Evolutionary conservation across 2,888 invertebrate species (phyloP), one percentile per base, ranked within the genome.

Genomic region (Archips crataeganus): DNA sequence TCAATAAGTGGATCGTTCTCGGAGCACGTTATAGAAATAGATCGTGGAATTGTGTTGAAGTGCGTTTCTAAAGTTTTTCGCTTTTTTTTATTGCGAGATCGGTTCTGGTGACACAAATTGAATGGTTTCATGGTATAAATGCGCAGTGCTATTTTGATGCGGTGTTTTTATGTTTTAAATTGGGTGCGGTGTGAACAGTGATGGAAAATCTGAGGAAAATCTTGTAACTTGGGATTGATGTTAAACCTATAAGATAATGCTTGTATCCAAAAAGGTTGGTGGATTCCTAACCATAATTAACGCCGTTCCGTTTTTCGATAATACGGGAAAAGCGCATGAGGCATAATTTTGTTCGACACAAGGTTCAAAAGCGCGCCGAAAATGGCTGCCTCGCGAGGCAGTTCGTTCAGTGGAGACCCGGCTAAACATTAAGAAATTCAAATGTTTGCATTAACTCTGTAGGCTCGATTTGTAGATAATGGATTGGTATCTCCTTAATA

Each of bases 21-120:
- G 57, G 57, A 57, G 57, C 57, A 57, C 32, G 57, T 32, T 57
- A 32, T 32, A 23, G 57, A 57, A 57, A 57, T 57, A 57, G 57
- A 57, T 32, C 10, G 57, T 57, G 57, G 54, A 54, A 23, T 54
- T 60, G 66, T 42, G 73, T 75, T 73, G 71, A 39, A 57, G 72
- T 77, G 75, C 76, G 75, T 78, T 76, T 79, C 8, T 54, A 6
- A 70, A 75, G 63, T 39, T 61, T 61, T 45, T 49, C 34, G 62
- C 15, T 34, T 59, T 65, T 78, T 78, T 76, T 75, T 78, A 76
- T 75, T 71, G 63, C 68, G 47, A 60, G 73, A 84, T 86, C 87
- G 79, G 87, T 87, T 87, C 83, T 87, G 87, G 87, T 88, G 87
- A 82, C 82, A 84, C 78, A 79, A 80, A 79, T 80, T 69, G 77